These are phyloP conservation scores for Ceratina japonica DNA, from an alignment of 1,140 invertebrate genomes.

Conservation along the genomic window DNA sequence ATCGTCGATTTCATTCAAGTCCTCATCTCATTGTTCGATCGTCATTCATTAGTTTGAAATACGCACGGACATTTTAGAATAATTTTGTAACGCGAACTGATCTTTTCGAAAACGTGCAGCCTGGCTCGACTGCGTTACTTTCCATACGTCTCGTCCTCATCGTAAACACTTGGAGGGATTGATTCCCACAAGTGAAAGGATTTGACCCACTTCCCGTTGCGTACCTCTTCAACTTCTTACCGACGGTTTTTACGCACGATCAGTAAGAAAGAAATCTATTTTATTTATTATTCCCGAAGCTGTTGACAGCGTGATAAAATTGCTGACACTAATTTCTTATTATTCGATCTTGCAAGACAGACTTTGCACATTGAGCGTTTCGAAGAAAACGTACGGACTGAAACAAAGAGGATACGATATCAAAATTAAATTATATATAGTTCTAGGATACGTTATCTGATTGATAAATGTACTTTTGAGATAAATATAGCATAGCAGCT, in stretches of 20 bases:
- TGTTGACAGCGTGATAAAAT: background rate
- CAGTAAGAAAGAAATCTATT: conserved; percentile 36
- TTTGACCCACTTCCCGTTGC: conserved; percentile 35
- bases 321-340: background rate
- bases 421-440: too few species aligned
- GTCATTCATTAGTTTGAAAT: background rate
- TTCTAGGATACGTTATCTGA: too few species aligned
- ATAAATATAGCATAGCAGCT: too few species aligned
- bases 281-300: background rate
- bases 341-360: background rate
- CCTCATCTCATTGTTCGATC: background rate
- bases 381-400: too few species aligned
- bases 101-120: background rate
- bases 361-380: background rate
- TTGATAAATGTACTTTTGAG: too few species aligned
- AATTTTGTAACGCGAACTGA: background rate
- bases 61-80: background rate
- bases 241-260: conserved; percentile 24
- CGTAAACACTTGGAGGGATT: conserved; percentile 13
- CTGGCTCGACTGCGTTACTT: conserved; percentile 13
- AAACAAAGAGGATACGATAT: too few species aligned
- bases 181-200: conserved; percentile 62
- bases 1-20: background rate
- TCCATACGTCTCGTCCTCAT: conserved; percentile 34
- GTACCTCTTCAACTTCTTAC: background rate